Conservation (phyloP, 2,888 invertebrate species). For the Neoitamus cyanurus region DNA sequence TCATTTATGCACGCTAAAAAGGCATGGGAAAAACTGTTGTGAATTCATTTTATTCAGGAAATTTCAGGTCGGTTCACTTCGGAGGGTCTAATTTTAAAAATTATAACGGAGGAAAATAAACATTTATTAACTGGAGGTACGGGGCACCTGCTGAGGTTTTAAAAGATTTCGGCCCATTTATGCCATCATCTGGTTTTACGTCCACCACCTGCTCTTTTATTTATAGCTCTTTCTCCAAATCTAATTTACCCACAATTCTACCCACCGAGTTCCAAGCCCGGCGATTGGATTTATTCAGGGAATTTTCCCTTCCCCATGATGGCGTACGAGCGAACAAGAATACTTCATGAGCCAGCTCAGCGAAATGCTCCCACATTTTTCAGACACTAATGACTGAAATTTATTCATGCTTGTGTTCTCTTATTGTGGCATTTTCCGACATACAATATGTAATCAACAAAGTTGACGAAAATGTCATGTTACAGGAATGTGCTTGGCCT, state of each 20-base stretch:
- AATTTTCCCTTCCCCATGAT: background rate
- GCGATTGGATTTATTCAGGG: background rate
- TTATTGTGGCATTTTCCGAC: background rate
- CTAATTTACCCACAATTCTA: background rate
- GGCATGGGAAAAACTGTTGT: background rate
- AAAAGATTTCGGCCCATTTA: background rate
- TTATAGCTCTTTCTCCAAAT: background rate
- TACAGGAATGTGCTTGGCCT: too few species aligned
- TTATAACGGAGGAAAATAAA: background rate
- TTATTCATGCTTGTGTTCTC: background rate
- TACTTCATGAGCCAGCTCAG: background rate
- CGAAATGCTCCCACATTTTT: background rate
- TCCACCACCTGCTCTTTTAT: background rate
- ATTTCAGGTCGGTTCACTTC: background rate
- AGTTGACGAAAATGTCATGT: too few species aligned
- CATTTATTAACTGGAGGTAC: background rate
- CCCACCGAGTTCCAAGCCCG: background rate
- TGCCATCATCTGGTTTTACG: background rate
- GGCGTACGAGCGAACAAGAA: background rate
- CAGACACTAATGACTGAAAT: background rate
- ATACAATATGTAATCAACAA: background rate
- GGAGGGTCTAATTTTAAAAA: background rate
- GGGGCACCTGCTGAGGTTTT: background rate
- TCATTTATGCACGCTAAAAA: background rate
- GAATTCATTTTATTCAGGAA: background rate